Evolutionary conservation across 2,888 invertebrate species (phyloP).

Genomic region (Cephonodes hylas): DNA sequence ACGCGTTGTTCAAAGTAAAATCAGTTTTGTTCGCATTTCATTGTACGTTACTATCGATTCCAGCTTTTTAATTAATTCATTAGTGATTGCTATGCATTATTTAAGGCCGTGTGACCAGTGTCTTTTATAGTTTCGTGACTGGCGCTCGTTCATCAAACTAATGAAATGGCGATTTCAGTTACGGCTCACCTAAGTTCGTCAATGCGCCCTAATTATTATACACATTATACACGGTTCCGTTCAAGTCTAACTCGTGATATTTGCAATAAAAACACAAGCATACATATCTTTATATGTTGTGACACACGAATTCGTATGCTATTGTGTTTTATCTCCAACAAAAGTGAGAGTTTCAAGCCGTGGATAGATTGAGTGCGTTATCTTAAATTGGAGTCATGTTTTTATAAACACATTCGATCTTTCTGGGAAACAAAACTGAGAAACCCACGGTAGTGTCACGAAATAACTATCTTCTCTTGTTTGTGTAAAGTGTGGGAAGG

Average conservation of each 20-base stretch:
- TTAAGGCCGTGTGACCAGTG: background rate
- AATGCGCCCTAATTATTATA: constrained; percentile 13
- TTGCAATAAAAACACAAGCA: background rate
- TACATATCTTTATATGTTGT: background rate
- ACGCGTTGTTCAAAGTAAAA: constrained; percentile 25
- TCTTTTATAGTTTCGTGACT: constrained; percentile 50
- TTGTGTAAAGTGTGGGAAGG: no score
- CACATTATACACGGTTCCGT: background rate
- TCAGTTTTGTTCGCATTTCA: background rate
- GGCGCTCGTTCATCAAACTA: constrained; percentile 50
- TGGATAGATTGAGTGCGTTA: background rate
- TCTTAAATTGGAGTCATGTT: background rate
- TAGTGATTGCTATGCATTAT: background rate
- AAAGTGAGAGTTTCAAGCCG: background rate
- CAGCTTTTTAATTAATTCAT: background rate
- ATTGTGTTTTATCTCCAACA: background rate
- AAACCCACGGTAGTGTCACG: background rate
- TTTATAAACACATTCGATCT: background rate
- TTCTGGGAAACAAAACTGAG: background rate
- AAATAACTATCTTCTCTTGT: background rate
- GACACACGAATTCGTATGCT: background rate
- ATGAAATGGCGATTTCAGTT: constrained; percentile 50
- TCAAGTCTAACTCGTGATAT: background rate
- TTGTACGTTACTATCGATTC: background rate
- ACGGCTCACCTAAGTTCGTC: constrained; percentile 40